Percentiles rank a stretch among this genome's conserved stretches.
phyloP scores from a whole-genome alignment of 1,140 invertebrate genomes.

The Caenorhabditis briggsae region DNA sequence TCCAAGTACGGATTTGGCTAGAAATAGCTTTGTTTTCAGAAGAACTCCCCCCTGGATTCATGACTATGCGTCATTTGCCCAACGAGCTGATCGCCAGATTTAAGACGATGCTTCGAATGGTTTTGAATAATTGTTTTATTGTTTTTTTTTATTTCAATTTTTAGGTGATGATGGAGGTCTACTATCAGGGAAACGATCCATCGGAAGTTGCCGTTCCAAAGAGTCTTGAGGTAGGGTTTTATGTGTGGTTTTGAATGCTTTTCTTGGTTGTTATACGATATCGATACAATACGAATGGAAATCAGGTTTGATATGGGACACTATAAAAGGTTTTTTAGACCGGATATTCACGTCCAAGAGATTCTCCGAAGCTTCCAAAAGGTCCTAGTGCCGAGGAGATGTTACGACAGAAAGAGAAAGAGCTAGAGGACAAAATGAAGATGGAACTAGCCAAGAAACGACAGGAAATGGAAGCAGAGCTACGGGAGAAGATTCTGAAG shows the following conservation, averaged over 20 bases:
- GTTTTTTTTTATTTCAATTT: neutral
- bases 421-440: neutral
- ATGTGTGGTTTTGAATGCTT: neutral
- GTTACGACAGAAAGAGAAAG: neutral
- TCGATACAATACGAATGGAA: no score
- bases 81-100: constrained; percentile 24
- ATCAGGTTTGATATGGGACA: neutral
- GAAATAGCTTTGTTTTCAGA: neutral
- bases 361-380: neutral
- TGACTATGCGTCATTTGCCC: constrained; percentile 10
- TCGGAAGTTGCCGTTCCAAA: neutral
- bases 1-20: no score
- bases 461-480: constrained; percentile 9
- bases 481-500: neutral
- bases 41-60: neutral
- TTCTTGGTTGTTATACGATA: neutral
- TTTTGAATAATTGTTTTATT: neutral
- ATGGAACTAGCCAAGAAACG: constrained; percentile 7
- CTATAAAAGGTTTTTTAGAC: neutral
- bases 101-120: constrained; percentile 35
- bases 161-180: constrained; percentile 30
- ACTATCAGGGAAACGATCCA: neutral
- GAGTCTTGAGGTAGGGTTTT: neutral
- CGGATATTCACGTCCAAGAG: neutral
- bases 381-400: constrained; percentile 1